Conservation (phyloP, 2,113 vertebrate genomes). For the Gasterosteus aculeatus region DNA sequence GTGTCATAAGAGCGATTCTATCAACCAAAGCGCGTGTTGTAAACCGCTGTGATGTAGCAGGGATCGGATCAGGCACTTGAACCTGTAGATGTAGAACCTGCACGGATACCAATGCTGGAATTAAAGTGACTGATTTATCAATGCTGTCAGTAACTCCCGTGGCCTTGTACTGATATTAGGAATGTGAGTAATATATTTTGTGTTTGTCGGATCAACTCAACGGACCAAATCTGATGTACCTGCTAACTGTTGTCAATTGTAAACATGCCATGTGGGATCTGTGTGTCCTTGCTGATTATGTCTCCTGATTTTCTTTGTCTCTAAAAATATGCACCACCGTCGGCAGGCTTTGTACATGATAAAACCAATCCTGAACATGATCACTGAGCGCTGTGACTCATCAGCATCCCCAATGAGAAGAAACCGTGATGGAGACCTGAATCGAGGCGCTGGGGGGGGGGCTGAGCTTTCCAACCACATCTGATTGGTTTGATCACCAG, state of each 20-base stretch:
- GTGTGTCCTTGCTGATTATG: slow-evolving; percentile 7
- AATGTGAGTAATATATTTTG: slow-evolving; percentile 48
- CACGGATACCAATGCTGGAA: slow-evolving; percentile 48
- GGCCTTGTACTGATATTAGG: slow-evolving; percentile 59
- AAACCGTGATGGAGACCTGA: slow-evolving; percentile 50
- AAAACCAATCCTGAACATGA: slow-evolving; percentile 7
- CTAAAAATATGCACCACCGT: not conserved
- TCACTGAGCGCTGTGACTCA: slow-evolving; percentile 32
- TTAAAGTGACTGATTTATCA: slow-evolving; percentile 21
- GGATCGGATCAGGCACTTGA: slow-evolving; percentile 24
- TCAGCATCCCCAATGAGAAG: slow-evolving; percentile 20
- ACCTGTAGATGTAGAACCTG: slow-evolving; percentile 28
- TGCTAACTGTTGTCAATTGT: slow-evolving; percentile 1
- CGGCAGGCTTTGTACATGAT: not conserved
- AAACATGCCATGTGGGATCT: slow-evolving; percentile 13
- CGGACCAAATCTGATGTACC: slow-evolving; percentile 9
- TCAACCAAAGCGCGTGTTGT: slow-evolving; percentile 9
- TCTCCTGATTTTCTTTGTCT: not conserved
- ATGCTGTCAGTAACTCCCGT: slow-evolving; percentile 47
- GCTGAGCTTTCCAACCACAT: slow-evolving; percentile 51
- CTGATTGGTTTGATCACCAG: slow-evolving; percentile 75
- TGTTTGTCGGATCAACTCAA: slow-evolving; percentile 35
- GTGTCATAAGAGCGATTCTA: slow-evolving; percentile 29
- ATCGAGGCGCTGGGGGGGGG: slow-evolving; percentile 32
- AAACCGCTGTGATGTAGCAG: slow-evolving; percentile 12